These are phyloP conservation scores for Formicarius rufipectus DNA, from an alignment of 2,113 vertebrate species.

Conservation along the genomic window DNA sequence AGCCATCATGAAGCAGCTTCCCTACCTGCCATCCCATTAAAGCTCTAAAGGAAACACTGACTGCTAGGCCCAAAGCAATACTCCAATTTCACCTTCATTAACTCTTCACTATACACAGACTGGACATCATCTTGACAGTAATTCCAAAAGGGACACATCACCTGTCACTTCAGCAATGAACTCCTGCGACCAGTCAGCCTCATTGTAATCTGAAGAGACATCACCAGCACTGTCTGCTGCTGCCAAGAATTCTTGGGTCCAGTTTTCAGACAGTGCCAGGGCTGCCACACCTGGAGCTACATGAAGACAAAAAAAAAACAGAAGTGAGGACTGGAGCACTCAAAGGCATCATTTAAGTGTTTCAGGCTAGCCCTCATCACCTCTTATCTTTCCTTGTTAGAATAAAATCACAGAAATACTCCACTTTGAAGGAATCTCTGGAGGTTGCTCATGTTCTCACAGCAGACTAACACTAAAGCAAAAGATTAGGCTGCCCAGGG, in stretches of 20 bases:
- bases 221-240: slow-evolving; percentile 78
- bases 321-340: neutral
- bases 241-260: slow-evolving; percentile 91
- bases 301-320: neutral
- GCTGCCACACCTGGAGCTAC: slow-evolving; percentile 95
- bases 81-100: neutral
- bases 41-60: neutral
- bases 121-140: neutral
- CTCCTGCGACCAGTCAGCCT: slow-evolving; percentile 95
- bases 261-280: slow-evolving; percentile 92
- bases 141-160: slow-evolving; percentile 45
- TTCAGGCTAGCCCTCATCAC: neutral
- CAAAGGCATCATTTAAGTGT: neutral
- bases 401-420: neutral
- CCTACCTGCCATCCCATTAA: fast-evolving
- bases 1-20: neutral
- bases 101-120: neutral
- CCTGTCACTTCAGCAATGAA: slow-evolving; percentile 96
- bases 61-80: neutral
- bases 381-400: neutral
- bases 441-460: neutral
- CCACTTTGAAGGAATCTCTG: neutral
- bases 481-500: neutral
- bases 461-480: neutral
- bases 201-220: slow-evolving; percentile 83